Base-by-base conservation (phyloP, 1,140 invertebrate species). In the Gryon sp. region DNA sequence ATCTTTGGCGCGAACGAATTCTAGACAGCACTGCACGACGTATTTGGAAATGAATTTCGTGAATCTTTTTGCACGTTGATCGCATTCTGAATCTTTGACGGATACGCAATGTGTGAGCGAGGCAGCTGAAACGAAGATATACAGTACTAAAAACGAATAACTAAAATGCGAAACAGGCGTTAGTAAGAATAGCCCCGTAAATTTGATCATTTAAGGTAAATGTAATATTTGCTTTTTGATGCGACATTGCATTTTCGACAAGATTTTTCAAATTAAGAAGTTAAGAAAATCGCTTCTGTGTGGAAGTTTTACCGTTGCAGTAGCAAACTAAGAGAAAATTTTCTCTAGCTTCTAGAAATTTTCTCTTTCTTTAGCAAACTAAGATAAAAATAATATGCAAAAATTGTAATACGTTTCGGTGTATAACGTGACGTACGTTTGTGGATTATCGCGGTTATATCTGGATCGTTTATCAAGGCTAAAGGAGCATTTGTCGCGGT, bases 31-130 rank as follows among this genome's bases (percentile, higher is more conserved):
- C 65, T 60, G 45, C 24, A 15, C 70, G 79, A 83, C 82, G 79
- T 83, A 83, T 82, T 83, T 82, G 82, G 82, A 76, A 83, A 82
- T 83, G 82, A 83, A 83, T 83, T 83, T 83, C 77, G 73, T 77
- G 79, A 57, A 59, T 30, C 46, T 76, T 80, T 81, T 81, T 82
- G 72, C 32, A 7, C 20, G 19, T 6, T 36, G 52, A 59, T 66
- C 70, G 59, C 36, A 48, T 70, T 70, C 59, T 74, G 69, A 55
- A 62, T 63, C 70, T 65, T 75, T 52, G 65, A 66, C 76, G 26
- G 65, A 32, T 57, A 57, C 40, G 16, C 32, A 38, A 40, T 60
- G 26, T 59, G 46, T 30, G 62, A 69, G 20, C 52, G 18, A 65
- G 38, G 7, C 38, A 70, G 24, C 26, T 68, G 60, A 46, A 75